Evolutionary conservation across 2,888 invertebrate species (phyloP), one percentile per base, ranked within the genome.

Genomic region (Allolobophora icterica): DNA sequence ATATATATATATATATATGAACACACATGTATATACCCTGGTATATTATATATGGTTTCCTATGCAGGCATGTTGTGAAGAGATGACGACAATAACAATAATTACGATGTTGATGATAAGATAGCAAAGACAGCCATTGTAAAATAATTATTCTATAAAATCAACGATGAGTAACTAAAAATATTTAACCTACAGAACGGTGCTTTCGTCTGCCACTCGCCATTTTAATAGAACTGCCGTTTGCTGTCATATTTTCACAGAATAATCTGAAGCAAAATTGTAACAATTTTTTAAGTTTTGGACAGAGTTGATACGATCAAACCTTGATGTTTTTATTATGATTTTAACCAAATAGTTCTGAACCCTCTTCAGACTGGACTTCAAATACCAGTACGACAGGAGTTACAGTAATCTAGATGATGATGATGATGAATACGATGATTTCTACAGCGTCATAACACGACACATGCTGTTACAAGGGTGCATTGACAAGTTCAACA

Each of bases 141-240:
- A 52, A 52, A 52, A 24, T 71, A 71, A 71, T 45, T 71, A 71
- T 71, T 71, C 30, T 11, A n/a, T 71, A 4, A 71, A 71, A 71
- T n/a, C 11, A 71, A 71, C 71, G 17, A n/a, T 71, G n/a, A 8
- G 6, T 52, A 52, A 52, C 24, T 52, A 52, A 52, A 52, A 52
- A 24, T 24, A 2, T 52, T 52, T 13, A 52, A 52, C 71, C 71
- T 71, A 71, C 71, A 30, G 71, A 71, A 71, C 11, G n/a, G 71
- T n/a, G 71, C n/a, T n/a, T 71, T n/a, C n/a, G 71, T 71, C 71
- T 71, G 71, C 71, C 71, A 71, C 71, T 71, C 11, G 71, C 71
- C 71, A 71, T 71, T 71, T 52, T 71, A 30, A n/a, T 71, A 71
- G 71, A 71, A 71, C 30, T 71, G 71, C n/a, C 11, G 30, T n/a